phyloP scores from a whole-genome alignment of 2,888 invertebrate genomes.

The Encarsia formosa region DNA sequence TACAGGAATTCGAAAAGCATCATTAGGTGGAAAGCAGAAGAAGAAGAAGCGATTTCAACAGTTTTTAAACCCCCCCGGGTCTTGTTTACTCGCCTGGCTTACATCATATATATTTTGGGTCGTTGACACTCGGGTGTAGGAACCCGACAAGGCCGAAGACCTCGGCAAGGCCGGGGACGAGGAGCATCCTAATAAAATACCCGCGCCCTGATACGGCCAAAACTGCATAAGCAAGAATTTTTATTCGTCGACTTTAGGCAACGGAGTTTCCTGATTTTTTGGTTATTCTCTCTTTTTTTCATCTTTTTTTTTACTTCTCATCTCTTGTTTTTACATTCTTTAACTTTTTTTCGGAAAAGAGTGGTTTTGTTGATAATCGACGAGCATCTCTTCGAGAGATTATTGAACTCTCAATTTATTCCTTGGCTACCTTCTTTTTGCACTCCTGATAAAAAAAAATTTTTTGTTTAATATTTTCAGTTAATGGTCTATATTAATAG shows the following conservation, averaged over 20 bases:
- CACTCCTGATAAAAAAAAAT: too few relatives aligned
- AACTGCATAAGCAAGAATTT: neutral
- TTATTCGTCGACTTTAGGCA: constrained; percentile 13
- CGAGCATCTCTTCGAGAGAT: neutral
- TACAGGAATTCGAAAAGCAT: neutral
- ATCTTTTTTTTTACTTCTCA: neutral
- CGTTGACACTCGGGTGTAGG: constrained; percentile 39
- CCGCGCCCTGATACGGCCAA: constrained; percentile 16
- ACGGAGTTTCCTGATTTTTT: constrained; percentile 5
- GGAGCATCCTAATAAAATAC: constrained; percentile 19
- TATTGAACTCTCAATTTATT: constrained; percentile 1
- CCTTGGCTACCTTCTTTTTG: too few relatives aligned
- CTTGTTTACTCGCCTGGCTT: constrained; percentile 4
- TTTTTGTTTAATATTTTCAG: too few relatives aligned
- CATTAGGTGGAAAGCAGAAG: neutral
- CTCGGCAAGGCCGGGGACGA: constrained; percentile 44
- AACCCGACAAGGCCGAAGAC: too few relatives aligned
- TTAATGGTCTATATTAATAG: too few relatives aligned
- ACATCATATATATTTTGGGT: constrained; percentile 41
- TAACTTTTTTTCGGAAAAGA: neutral
- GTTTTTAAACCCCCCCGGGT: too few relatives aligned
- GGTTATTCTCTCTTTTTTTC: too few relatives aligned
- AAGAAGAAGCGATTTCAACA: neutral
- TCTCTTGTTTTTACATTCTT: neutral
- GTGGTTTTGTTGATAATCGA: constrained; percentile 3